Evolutionary conservation across 2,113 vertebrate genomes (phyloP), one percentile per base, ranked within the genome.

Genomic region (Petromus typicus): DNA sequence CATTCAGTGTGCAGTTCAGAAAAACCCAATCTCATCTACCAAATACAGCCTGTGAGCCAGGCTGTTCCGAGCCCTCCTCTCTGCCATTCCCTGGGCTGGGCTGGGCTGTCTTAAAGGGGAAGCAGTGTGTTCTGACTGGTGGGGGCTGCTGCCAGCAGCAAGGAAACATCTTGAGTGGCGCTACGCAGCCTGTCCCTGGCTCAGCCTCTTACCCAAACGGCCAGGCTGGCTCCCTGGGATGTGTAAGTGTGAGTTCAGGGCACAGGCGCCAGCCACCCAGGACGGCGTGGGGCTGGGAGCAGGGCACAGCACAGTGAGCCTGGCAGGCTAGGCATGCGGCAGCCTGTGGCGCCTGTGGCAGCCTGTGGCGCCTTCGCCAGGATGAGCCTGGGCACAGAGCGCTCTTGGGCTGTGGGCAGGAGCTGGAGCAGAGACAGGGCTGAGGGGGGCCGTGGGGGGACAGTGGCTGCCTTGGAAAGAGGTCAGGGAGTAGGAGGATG

Each of bases 71-170:
- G 95, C 96, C 91, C 97, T 97, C 96, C 96, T 96, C 97, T 96
- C 94, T 95, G 95, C 95, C 97, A 95, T 96, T 97, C 93, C 97
- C 95, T 96, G 92, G 93, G 95, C 92, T 89, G 83, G 71, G 94
- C 96, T 96, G 97, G 96, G 97, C 82, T 97, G 90, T 96, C 96
- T 98, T 96, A 98, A 98, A 97, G 97, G 97, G 96, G 97, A 98
- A 97, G 97, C 91, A 80, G 86, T 95, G 95, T 43, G 48, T 96
- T 97, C 89, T 97, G 94, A 97, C 96, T 96, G 97, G 97, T 95
- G 94, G 40, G 91, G 81, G 91, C 92, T 83, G 43, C 79, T 79
- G 94, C 96, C 96, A 90, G 89, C 79, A 96, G 96, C 93, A 94
- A 97, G 97, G 95, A 96, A 97, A 96, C 54, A 4, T 73, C 96